A percentile compares a stretch with the other conserved stretches of the same genome.
Conservation (phyloP, 2,888 invertebrate species). For the Anodontia alba region DNA sequence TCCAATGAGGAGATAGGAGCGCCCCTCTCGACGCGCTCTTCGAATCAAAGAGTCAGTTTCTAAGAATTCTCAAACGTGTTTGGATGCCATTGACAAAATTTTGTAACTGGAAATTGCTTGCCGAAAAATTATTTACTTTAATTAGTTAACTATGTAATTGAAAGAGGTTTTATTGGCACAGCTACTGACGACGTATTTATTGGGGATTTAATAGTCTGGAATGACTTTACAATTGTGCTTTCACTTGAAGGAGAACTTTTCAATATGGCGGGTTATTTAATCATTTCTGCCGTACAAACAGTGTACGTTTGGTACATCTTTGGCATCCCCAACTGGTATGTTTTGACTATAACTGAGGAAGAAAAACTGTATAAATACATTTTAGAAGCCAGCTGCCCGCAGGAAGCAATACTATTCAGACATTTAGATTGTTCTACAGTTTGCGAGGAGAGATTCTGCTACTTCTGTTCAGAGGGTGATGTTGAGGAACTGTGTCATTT, state of each 20-base stretch:
- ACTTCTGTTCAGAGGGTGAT: background rate
- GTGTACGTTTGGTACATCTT: background rate
- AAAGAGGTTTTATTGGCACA: background rate
- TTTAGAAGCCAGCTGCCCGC: background rate
- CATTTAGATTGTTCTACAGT: background rate
- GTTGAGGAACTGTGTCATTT: background rate
- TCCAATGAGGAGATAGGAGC: background rate
- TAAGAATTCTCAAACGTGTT: background rate
- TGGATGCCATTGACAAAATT: background rate
- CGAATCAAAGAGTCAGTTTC: background rate
- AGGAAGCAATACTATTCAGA: background rate
- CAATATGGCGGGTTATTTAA: too few species aligned
- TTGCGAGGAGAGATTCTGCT: background rate
- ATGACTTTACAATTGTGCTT: background rate
- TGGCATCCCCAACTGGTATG: background rate
- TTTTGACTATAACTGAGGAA: background rate
- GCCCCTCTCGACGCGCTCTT: background rate
- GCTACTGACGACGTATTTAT: background rate
- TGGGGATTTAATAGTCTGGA: background rate
- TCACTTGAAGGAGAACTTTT: background rate
- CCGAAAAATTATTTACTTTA: background rate
- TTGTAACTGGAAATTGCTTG: background rate
- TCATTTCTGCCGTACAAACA: too few species aligned
- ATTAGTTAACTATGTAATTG: background rate
- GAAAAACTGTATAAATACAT: background rate